Base-by-base conservation (phyloP, 2,888 invertebrate genomes). In the Eulithis prunata region DNA sequence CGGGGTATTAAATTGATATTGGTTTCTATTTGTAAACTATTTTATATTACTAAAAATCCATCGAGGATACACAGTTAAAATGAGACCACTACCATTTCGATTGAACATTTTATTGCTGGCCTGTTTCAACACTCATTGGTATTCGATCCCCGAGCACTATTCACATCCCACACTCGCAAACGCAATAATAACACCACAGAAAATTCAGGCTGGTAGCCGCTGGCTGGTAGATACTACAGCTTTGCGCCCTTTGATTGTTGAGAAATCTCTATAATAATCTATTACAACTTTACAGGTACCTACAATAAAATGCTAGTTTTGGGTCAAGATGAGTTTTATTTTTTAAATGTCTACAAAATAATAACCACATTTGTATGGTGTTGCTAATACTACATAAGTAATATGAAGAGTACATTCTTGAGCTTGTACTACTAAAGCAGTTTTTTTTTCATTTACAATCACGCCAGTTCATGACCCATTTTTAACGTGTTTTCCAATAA, bases 81-180 rank as follows among this genome's bases (percentile, higher is more conserved):
- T 43, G 51, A 52, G 14, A 52, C 28, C 51, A 41, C 32, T 32
- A 32, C 32, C 32, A 32, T 32, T 32, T 57, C 38, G 47, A 57
- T 47, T 36, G 56, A 57, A 32, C 6, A 32, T 32, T n/a, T 32
- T 57, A 11, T n/a, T 41, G 58, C 21, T 56, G 49, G 49, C 54
- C 32, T 61, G 55, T 45, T 55, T 47, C 21, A 55, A 38, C 53
- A 47, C 43, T 28, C 47, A 47, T 57, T 57, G 38, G 47, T 28
- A 41, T 28, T 58, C 32, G 46, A 14, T 45, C 46, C 54, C 47
- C 55, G 38, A 54, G 38, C 61, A 62, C 55, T 56, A 21, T 28
- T 43, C 62, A 62, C 32, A 45, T 38, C 53, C 43, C 36, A 38
- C 6, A 28, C 46, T 38, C 45, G 36, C 36, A n/a, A 46, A 47